phyloP scores from a whole-genome alignment of 30 jellyfish, hydroid and myxozoan species.

The Catostylus mosaicus region DNA sequence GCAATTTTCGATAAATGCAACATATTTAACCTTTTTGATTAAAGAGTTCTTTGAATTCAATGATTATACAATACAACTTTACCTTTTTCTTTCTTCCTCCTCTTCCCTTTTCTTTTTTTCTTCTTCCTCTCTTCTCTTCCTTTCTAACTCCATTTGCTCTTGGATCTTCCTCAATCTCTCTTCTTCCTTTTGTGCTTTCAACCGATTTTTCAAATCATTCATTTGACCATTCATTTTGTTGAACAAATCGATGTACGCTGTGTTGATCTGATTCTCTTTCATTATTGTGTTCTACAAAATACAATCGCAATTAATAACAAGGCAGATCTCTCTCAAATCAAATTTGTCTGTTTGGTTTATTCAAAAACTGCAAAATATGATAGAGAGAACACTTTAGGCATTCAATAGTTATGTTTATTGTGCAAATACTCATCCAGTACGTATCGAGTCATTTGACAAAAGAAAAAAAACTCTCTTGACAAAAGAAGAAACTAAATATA shows the following conservation, averaged over 20 bases:
- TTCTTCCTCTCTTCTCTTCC: constrained; percentile 82
- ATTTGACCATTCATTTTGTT: constrained; percentile 66
- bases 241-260: constrained; percentile 71
- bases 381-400: too few species aligned
- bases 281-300: constrained; percentile 62
- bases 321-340: background rate
- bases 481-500: background rate
- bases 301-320: background rate
- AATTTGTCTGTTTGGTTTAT: background rate
- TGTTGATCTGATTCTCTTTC: constrained; percentile 68
- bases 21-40: too few species aligned
- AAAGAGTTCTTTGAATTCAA: background rate
- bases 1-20: too few species aligned
- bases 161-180: constrained; percentile 84
- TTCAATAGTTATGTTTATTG: too few species aligned
- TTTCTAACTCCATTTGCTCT: constrained; percentile 94
- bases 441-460: too few species aligned
- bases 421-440: too few species aligned
- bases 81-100: constrained; percentile 63
- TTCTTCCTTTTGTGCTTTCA: constrained; percentile 89
- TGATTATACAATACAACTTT: background rate
- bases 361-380: background rate
- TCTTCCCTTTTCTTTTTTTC: constrained; percentile 67
- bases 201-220: constrained; percentile 69
- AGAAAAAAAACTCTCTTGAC: background rate